These are phyloP conservation scores for Stictonetta naevosa DNA, from an alignment of 2,113 vertebrate genomes.

Conservation along the genomic window DNA sequence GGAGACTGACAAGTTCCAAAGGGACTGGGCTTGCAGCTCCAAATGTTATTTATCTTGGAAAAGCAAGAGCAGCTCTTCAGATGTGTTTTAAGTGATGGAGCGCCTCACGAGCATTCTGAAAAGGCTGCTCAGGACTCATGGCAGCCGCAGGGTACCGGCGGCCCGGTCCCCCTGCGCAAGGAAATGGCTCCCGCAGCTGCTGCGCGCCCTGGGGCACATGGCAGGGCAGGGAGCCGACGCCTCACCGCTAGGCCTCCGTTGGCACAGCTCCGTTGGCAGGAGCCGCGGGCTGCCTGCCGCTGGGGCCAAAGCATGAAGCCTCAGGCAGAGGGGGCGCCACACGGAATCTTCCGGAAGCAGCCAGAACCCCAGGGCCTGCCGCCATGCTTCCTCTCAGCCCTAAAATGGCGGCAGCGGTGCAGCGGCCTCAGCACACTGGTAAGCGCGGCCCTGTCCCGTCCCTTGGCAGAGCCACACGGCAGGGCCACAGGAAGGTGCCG, in stretches of 20 bases:
- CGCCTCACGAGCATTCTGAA: not conserved
- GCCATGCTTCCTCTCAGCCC: not conserved
- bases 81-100: not conserved
- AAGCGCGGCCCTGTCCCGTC: too few species aligned
- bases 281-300: too few species aligned
- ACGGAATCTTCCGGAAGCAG: not conserved
- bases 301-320: too few species aligned
- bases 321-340: too few species aligned
- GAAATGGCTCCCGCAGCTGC: too few species aligned
- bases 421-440: accelerated
- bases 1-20: not conserved
- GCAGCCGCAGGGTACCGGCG: too few species aligned
- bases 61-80: not conserved
- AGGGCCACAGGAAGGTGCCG: too few species aligned
- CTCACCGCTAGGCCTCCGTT: not conserved
- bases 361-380: not conserved
- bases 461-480: too few species aligned
- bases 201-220: too few species aligned
- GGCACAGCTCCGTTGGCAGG: not conserved
- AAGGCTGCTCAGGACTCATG: not conserved
- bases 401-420: not conserved
- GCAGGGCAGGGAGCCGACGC: not conserved
- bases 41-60: not conserved
- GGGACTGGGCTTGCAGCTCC: not conserved
- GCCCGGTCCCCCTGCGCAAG: too few species aligned